These are phyloP conservation scores for Amblyraja radiata DNA, from an alignment of 2,797 vertebrate species.

Conservation along the genomic window DNA sequence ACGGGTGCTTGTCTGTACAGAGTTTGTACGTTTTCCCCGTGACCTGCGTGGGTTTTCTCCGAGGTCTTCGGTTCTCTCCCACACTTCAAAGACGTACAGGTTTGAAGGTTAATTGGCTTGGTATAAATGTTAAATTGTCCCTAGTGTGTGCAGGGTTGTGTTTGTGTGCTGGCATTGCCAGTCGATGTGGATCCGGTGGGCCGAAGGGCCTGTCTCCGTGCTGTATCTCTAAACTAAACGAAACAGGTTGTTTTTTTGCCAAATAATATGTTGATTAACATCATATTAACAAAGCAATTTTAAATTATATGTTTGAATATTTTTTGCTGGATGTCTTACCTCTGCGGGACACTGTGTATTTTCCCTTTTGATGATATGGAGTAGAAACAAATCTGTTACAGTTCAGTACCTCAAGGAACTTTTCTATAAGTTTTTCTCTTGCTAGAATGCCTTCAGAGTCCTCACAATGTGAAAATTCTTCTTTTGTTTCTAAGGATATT, in stretches of 20 bases:
- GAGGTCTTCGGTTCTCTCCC: no score
- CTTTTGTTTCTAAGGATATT: background rate
- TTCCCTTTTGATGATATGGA: background rate
- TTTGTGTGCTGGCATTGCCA: no score
- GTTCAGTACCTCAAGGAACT: slow-evolving; percentile 1
- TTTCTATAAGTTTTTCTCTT: slow-evolving; percentile 5
- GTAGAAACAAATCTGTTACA: background rate
- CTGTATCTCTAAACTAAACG: background rate
- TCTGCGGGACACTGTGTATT: background rate
- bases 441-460: background rate
- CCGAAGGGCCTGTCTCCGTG: background rate
- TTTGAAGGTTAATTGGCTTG: no score
- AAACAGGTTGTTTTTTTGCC: no score
- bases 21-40: no score
- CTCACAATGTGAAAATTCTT: slow-evolving; percentile 32
- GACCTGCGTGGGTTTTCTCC: no score
- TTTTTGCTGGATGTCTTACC: background rate
- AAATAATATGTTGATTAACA: background rate
- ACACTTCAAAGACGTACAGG: no score
- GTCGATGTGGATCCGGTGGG: no score
- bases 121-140: no score
- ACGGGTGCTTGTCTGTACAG: no score
- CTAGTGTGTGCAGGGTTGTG: no score
- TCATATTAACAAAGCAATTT: background rate
- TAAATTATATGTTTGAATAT: background rate